phyloP scores from a whole-genome alignment of 2,797 vertebrate genomes.

The Syndactyla subalaris region DNA sequence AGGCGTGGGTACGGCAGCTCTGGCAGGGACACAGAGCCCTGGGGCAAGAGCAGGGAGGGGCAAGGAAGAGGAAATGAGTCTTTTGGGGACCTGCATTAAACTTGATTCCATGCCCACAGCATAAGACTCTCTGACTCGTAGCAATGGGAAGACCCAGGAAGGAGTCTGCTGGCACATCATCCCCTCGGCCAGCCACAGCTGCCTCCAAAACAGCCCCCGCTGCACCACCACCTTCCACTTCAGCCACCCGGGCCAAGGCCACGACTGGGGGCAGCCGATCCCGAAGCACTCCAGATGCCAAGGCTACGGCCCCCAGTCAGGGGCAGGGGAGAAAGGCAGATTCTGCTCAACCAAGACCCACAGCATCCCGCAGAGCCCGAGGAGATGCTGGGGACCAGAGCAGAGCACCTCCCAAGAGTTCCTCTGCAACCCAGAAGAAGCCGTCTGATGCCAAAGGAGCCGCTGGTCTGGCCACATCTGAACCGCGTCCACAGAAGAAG shows the following conservation, averaged over 20 bases:
- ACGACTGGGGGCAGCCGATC: background rate
- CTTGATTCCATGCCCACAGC: background rate
- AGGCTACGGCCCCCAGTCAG: background rate
- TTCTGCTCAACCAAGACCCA: background rate
- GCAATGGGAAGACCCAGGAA: conserved; percentile 64
- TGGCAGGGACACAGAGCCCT: background rate
- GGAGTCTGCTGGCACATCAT: background rate
- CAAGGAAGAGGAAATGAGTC: background rate
- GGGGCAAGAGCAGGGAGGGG: background rate
- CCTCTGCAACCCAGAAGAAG: background rate
- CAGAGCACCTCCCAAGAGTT: background rate
- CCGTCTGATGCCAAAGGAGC: background rate
- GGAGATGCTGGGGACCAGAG: background rate
- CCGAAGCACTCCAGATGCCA: background rate
- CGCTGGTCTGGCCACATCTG: rapidly evolving
- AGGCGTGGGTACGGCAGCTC: background rate
- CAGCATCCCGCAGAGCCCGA: background rate
- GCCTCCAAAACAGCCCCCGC: background rate
- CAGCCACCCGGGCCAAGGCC: background rate
- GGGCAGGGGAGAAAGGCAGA: background rate
- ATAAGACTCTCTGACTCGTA: background rate
- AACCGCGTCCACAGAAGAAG: background rate
- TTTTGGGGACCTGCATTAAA: background rate
- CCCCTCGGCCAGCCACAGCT: background rate
- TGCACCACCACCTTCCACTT: background rate